Percentiles rank a stretch among this genome's conserved stretches.
Conservation (phyloP, 2,797 vertebrate species). For the Chanos chanos region DNA sequence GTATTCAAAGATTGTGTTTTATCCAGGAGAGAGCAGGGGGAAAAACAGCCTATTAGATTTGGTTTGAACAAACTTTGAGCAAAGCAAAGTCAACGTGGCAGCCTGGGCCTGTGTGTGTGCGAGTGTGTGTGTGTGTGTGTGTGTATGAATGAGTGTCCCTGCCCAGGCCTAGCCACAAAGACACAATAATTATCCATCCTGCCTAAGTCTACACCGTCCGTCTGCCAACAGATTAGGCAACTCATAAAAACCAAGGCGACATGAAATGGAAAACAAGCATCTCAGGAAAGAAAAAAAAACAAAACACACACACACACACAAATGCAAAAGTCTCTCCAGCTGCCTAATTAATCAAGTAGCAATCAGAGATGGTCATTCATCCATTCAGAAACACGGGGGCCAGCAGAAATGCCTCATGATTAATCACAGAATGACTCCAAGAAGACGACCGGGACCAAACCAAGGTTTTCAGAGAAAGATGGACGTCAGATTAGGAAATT, state of each 20-base stretch:
- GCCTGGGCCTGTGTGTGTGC: slow-evolving; percentile 32
- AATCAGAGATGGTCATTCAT: too few species aligned
- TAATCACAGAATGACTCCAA: too few species aligned
- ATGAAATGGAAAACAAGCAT: slow-evolving; percentile 3
- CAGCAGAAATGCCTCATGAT: too few species aligned
- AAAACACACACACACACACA: slow-evolving; percentile 4
- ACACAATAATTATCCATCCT: slow-evolving; percentile 42
- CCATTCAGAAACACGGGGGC: too few species aligned
- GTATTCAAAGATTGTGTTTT: too few species aligned
- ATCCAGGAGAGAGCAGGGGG: not conserved
- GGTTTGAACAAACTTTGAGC: not conserved
- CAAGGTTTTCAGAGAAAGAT: too few species aligned
- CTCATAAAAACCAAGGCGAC: slow-evolving; percentile 23
- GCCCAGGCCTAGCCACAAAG: slow-evolving; percentile 35
- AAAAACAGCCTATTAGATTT: not conserved
- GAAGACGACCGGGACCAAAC: too few species aligned
- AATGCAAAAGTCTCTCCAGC: slow-evolving; percentile 1
- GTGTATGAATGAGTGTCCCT: too few species aligned
- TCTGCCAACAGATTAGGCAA: slow-evolving; percentile 37
- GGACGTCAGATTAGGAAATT: too few species aligned
- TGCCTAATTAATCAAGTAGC: slow-evolving; percentile 22
- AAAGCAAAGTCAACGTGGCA: slow-evolving; percentile 40
- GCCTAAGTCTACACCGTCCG: slow-evolving; percentile 20
- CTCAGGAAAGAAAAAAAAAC: slow-evolving; percentile 9
- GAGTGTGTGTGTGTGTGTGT: slow-evolving; percentile 12